These are phyloP conservation scores for Ptychochromis oligacanthus DNA, from an alignment of 2,113 vertebrate genomes.

Conservation along the genomic window DNA sequence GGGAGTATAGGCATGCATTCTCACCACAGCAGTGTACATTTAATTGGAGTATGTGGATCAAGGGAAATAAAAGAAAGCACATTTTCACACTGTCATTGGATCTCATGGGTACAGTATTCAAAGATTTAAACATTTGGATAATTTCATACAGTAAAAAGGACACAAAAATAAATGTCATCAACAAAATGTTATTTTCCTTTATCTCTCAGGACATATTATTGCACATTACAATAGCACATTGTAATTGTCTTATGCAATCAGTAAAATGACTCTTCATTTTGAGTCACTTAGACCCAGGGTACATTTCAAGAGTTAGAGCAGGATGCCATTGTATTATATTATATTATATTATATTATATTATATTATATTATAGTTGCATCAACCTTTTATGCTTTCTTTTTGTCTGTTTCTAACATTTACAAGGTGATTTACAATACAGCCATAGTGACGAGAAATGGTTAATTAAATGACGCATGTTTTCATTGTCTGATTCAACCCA, in stretches of 20 bases:
- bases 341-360: too few relatives aligned
- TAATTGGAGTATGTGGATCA: constrained; percentile 32
- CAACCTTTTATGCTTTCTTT: constrained; percentile 13
- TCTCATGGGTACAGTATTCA: constrained; percentile 17
- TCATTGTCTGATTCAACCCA: constrained; percentile 41
- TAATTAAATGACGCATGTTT: constrained; percentile 39
- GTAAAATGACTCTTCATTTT: constrained; percentile 50
- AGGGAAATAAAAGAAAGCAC: constrained; percentile 48
- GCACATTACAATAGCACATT: constrained; percentile 41
- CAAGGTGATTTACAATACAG: constrained; percentile 23
- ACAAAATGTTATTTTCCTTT: constrained; percentile 44
- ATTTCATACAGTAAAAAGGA: constrained; percentile 11
- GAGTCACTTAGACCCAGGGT: constrained; percentile 33
- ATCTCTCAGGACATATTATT: constrained; percentile 36
- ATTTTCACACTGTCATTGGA: constrained; percentile 18
- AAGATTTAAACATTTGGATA: constrained; percentile 20
- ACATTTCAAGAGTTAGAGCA: constrained; percentile 39
- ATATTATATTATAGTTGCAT: background rate
- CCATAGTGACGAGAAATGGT: constrained; percentile 12
- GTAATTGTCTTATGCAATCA: constrained; percentile 43
- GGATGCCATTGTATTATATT: background rate
- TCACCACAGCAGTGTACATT: constrained; percentile 14
- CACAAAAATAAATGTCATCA: constrained; percentile 28
- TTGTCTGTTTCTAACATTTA: constrained; percentile 45
- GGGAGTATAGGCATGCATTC: background rate